phyloP scores from a whole-genome alignment of 2,888 invertebrate species.

The Agrochola litura region DNA sequence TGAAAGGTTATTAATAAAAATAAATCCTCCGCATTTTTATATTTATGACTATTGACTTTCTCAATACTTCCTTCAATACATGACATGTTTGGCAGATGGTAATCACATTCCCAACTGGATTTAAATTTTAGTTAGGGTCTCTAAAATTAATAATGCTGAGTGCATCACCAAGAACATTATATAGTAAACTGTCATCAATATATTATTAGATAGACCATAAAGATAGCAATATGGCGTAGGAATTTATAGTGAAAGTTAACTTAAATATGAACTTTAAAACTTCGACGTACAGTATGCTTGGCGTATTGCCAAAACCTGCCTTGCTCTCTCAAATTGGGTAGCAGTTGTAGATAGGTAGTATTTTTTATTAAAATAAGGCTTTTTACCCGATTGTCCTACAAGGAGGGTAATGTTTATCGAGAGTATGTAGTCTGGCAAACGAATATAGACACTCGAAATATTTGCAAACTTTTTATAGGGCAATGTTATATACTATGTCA shows the following conservation, averaged over 20 bases:
- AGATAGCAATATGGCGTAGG: conserved; percentile 23
- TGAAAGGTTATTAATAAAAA: background rate
- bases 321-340: conserved; percentile 1
- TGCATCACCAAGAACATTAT: background rate
- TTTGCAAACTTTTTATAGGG: too few species aligned
- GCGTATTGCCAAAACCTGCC: conserved; percentile 16
- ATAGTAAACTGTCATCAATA: background rate
- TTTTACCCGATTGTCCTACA: too few species aligned
- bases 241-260: conserved; percentile 42
- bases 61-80: too few species aligned
- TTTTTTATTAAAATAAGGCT: conserved; percentile 2
- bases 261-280: conserved; percentile 41
- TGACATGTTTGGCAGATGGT: background rate
- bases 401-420: too few species aligned
- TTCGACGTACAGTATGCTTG: conserved; percentile 16
- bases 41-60: background rate
- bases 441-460: too few species aligned
- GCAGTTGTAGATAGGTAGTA: background rate
- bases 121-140: background rate
- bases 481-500: too few species aligned
- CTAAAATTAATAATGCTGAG: background rate
- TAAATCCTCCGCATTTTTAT: background rate
- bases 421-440: too few species aligned
- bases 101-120: background rate
- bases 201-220: conserved; percentile 4